Evolutionary conservation across 1,140 invertebrate genomes (phyloP), one percentile per base, ranked within the genome.

Genomic region (Caenorhabditis briggsae): DNA sequence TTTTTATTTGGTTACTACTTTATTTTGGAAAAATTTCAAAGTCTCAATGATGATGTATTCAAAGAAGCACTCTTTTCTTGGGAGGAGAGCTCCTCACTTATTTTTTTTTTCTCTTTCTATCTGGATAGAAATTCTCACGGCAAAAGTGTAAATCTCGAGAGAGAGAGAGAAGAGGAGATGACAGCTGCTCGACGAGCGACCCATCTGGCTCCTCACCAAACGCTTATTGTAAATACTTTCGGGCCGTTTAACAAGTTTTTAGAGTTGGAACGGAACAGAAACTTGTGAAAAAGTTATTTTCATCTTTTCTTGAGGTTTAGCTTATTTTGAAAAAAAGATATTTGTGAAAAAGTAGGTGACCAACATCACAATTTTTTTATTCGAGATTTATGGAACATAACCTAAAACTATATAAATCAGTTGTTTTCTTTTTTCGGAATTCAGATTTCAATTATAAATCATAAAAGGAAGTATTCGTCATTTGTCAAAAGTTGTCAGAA

Each of bases 91-190:
- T 33, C 33, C 33, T 33, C 33, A 33, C 33, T 33, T 33, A 33
- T 33, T 33, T 33, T 33, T 33, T n/a, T 33, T 33, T 33, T 33
- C 33, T 2, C 33, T 20, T 2, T n/a, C 43, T 78, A n/a, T 11
- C 16, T 3, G 14, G 8, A 18, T n/a, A 48, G 48, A n/a, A 50
- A 48, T 78, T 78, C 70, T 41, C 70, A 78, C 70, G 70, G 46
- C 33, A 78, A 58, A 78, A 78, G 70, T 78, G 70, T 78, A 78
- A 78, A 78, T 78, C 70, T 78, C 20, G 70, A 53, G 70, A 61
- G 70, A 53, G 70, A 61, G 70, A 53, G 41, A 46, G 16, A 70
- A 20, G 41, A 46, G 64, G n/a, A 46, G 70, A 78, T 78, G 70
- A 78, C 70, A 78, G 70, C 70, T 78, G 70, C 70, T 78, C 70